A percentile compares a stretch with the other conserved stretches of the same genome.
Evolutionary conservation across 2,888 invertebrate species (phyloP).

Genomic region (Therioaphis trifolii): DNA sequence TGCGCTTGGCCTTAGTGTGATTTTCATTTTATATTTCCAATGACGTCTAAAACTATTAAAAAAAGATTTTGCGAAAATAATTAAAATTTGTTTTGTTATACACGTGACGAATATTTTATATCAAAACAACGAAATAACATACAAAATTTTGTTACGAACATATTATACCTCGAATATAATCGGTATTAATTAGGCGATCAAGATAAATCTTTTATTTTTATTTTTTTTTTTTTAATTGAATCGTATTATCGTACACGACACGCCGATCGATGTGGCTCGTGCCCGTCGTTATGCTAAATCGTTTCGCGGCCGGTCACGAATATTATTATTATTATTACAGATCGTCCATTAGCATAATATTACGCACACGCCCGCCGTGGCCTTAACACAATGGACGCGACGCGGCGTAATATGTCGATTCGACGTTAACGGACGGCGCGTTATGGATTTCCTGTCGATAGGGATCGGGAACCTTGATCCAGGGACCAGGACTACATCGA

Average conservation of each 20-base stretch:
- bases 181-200: too few relatives aligned
- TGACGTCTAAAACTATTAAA: too few relatives aligned
- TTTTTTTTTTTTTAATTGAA: too few relatives aligned
- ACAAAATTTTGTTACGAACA: too few relatives aligned
- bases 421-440: constrained; percentile 16
- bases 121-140: too few relatives aligned
- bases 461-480: constrained; percentile 32
- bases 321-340: constrained; percentile 1
- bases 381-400: constrained; percentile 32
- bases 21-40: too few relatives aligned
- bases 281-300: neutral
- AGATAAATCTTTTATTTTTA: too few relatives aligned
- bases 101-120: too few relatives aligned
- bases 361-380: neutral
- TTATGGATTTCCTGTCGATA: constrained; percentile 10
- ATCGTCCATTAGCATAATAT: constrained; percentile 32
- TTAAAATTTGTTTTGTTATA: too few relatives aligned
- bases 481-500: constrained; percentile 4
- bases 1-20: too few relatives aligned
- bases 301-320: constrained; percentile 41
- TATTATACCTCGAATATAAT: too few relatives aligned
- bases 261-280: neutral
- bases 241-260: neutral
- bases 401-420: neutral
- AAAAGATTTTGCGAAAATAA: too few relatives aligned